phyloP scores from a whole-genome alignment of 2,797 vertebrate species.

The Anguilla pacifica region DNA sequence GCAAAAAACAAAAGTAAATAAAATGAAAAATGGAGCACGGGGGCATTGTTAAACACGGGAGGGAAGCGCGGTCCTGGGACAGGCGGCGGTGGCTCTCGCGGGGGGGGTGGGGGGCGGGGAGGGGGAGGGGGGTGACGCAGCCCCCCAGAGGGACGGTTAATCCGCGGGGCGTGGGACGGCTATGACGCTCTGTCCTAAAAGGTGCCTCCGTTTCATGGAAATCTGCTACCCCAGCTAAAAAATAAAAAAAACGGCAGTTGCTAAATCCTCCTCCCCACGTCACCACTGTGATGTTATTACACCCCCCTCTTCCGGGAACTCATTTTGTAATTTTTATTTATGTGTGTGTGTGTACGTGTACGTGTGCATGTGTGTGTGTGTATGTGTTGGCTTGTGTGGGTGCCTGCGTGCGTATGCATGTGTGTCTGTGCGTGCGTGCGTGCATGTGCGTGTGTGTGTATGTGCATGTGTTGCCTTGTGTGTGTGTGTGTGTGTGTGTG shows the following conservation, averaged over 20 bases:
- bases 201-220: constrained; percentile 75
- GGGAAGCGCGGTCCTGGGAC: constrained; percentile 69
- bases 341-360: background rate
- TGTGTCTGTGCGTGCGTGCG: no score
- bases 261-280: constrained; percentile 62
- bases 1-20: constrained; percentile 79
- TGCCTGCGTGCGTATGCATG: no score
- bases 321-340: constrained; percentile 68
- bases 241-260: constrained; percentile 69
- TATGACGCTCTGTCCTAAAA: constrained; percentile 69
- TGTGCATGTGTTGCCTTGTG: no score
- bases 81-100: constrained; percentile 49
- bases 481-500: no score
- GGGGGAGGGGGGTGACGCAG: constrained; percentile 65
- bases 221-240: constrained; percentile 75
- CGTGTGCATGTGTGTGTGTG: no score
- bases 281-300: constrained; percentile 78
- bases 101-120: no score
- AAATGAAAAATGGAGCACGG: constrained; percentile 79
- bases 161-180: constrained; percentile 58
- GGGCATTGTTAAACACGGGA: constrained; percentile 74
- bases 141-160: constrained; percentile 68
- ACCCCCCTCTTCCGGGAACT: constrained; percentile 74
- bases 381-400: no score
- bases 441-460: no score